Percentiles rank a stretch among this genome's conserved stretches.
phyloP scores from a whole-genome alignment of 2,888 invertebrate genomes.

The Emmelina monodactyla region DNA sequence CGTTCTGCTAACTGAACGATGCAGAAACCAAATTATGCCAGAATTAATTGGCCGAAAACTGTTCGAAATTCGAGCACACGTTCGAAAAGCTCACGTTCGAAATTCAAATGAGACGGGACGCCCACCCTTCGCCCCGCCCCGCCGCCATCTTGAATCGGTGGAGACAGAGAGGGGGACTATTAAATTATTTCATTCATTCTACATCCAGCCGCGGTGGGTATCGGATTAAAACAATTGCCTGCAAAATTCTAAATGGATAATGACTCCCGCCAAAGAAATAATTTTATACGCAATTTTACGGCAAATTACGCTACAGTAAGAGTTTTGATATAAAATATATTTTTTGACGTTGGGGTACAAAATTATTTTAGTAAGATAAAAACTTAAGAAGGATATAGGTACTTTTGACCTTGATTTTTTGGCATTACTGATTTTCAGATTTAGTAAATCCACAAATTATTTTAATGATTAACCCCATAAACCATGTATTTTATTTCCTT shows the following conservation, averaged over 20 bases:
- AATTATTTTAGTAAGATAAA: too few species aligned
- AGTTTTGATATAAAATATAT: constrained; percentile 12
- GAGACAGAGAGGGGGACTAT: constrained; percentile 45
- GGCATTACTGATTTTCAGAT: too few species aligned
- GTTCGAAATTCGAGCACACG: constrained; percentile 49
- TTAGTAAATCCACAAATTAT: too few species aligned
- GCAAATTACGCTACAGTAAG: neutral
- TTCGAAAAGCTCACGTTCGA: constrained; percentile 58
- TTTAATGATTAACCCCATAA: too few species aligned
- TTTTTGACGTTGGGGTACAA: constrained; percentile 1
- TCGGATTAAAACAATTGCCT: constrained; percentile 66
- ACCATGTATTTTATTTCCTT: too few species aligned
- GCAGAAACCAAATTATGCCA: constrained; percentile 50
- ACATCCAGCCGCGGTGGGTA: constrained; percentile 57
- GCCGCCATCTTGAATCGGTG: constrained; percentile 58
- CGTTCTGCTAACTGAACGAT: constrained; percentile 13
- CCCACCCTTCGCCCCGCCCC: constrained; percentile 57
- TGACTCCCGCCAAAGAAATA: constrained; percentile 60
- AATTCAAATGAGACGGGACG: constrained; percentile 64
- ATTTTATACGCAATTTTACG: constrained; percentile 49
- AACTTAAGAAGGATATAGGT: too few species aligned
- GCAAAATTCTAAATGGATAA: constrained; percentile 62
- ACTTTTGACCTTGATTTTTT: too few species aligned
- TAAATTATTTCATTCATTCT: constrained; percentile 67
- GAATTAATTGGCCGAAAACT: constrained; percentile 64